Evolutionary conservation across 2,113 vertebrate species (phyloP).

Genomic region (Philantomba maxwellii): DNA sequence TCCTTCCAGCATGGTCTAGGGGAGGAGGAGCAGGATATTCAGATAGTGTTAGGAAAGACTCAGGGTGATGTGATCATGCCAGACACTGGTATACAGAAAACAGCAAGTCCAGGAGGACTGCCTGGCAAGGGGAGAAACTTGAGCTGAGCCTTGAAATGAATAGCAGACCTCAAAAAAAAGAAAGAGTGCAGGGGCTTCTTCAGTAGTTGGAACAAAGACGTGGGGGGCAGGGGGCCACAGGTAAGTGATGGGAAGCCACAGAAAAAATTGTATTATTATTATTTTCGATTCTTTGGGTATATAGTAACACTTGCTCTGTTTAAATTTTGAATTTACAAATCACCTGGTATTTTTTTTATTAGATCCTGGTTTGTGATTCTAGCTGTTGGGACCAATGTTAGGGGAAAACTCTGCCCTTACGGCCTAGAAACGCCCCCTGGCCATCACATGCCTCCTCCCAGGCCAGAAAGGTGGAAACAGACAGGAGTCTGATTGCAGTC

Average conservation of each 20-base stretch:
- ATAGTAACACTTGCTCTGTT: neutral
- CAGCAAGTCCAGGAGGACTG: neutral
- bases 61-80: neutral
- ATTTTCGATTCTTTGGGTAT: neutral
- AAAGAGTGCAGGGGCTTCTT: neutral
- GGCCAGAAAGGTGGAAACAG: neutral
- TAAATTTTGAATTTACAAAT: neutral
- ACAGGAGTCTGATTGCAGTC: neutral
- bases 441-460: neutral
- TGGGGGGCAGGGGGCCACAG: accelerated
- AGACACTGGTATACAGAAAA: neutral
- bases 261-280: neutral
- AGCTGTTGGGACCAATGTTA: neutral
- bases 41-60: neutral
- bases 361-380: neutral
- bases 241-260: neutral
- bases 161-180: neutral
- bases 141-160: neutral
- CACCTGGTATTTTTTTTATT: neutral
- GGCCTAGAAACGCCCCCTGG: neutral
- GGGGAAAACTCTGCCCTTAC: neutral
- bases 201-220: neutral
- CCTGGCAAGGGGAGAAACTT: neutral
- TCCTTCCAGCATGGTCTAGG: neutral
- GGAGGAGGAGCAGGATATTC: neutral